Percentiles rank a stretch among this genome's conserved stretches.
phyloP scores from a whole-genome alignment of 1,140 invertebrate genomes.

The Caenorhabditis inopinata region DNA sequence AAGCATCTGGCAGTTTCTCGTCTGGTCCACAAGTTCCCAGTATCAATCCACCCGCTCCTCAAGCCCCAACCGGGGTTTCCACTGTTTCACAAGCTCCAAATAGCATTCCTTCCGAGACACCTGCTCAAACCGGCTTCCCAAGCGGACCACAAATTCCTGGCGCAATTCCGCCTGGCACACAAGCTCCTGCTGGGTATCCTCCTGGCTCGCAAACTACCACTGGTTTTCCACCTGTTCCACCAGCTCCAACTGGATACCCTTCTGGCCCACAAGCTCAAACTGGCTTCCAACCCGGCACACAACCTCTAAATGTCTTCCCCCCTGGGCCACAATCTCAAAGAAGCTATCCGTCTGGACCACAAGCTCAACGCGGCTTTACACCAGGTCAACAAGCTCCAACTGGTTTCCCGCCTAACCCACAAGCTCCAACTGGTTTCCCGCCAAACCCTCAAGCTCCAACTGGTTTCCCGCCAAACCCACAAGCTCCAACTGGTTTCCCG shows the following conservation, averaged over 20 bases:
- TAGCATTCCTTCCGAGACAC: no score
- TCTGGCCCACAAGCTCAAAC: background rate
- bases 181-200: background rate
- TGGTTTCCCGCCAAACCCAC: background rate
- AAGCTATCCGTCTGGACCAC: background rate
- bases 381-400: background rate
- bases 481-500: background rate
- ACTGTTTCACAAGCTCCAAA: no score
- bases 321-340: background rate
- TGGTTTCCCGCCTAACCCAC: background rate
- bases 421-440: background rate
- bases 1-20: no score
- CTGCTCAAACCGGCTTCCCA: background rate
- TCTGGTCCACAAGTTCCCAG: no score
- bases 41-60: no score
- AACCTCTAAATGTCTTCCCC: background rate
- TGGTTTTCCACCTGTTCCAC: background rate
- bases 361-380: background rate
- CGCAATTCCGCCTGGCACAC: no score
- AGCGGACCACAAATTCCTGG: background rate
- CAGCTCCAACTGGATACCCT: background rate
- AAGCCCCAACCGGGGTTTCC: no score
- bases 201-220: background rate
- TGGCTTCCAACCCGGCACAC: background rate
- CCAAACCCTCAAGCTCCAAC: background rate